Base-by-base conservation (phyloP, 2,888 invertebrate species). In the Drosophila peninsularis region DNA sequence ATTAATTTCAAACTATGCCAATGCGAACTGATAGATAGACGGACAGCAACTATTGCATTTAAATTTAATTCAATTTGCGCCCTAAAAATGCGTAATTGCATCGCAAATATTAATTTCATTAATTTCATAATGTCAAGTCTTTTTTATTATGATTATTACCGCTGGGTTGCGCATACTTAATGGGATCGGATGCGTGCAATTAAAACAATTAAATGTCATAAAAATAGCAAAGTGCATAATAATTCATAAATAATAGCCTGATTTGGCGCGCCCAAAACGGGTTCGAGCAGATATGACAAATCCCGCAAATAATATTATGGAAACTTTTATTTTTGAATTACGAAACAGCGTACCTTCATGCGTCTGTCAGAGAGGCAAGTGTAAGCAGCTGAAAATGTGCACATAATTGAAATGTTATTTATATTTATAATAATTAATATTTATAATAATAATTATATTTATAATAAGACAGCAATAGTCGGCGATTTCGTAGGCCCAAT, bases 191-290 rank as follows among this genome's bases (percentile, higher is more conserved):
- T 72, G 74, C 71, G 55, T 50, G 56, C 70, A 86, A 86, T 86
- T 87, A 84, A 83, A 87, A 71, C 82, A 82, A 83, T 83, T 85
- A 85, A 87, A 88, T 68, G 71, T 73, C 82, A 84, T 68, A 68
- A 81, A 87, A 82, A 82, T 80, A 52, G 41, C 50, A 62, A 60
- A 56, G 52, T 56, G 58, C 63, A 63, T 66, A 62, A 63, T 68
- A 54, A 63, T 63, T 56, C 68, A 82, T 84, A 64, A 84, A 82
- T 84, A 81, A 87, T 71, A 65, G 11, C 66, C 50, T 36, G 61
- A 68, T 81, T 86, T 84, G 60, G 71, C 56, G 13, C 30, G 27
- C 21, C 21, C 36, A 50, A 56, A 55, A 36, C 42, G 42, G 36
- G 14, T 57, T 36, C 39, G 55, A 52, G 44, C 17, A 66, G 78